Evolutionary conservation across 2,888 invertebrate species (phyloP).

Genomic region (Diaphora mendica): DNA sequence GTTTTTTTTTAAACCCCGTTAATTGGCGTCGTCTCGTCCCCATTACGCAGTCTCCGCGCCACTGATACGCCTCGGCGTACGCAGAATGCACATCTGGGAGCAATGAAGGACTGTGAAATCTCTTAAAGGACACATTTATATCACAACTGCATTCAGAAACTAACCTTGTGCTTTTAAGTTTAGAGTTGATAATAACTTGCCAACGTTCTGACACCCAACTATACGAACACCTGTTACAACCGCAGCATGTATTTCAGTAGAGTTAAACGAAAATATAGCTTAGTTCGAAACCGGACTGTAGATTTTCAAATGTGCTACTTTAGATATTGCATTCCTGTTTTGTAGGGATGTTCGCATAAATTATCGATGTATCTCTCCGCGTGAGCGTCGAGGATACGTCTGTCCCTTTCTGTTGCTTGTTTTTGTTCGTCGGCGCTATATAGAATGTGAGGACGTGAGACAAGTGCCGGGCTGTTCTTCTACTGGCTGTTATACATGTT

Average conservation of each 20-base stretch:
- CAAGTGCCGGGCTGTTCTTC: conserved; percentile 70
- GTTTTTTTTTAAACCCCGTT: conserved; percentile 67
- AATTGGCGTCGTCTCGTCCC: conserved; percentile 77
- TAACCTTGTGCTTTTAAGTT: rapidly evolving
- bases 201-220: conserved; percentile 61
- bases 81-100: conserved; percentile 85
- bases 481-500: conserved; percentile 60
- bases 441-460: conserved; percentile 71
- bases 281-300: conserved; percentile 35
- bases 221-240: conserved; percentile 85
- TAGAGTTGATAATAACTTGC: conserved; percentile 43
- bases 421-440: conserved; percentile 74
- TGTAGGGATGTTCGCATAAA: conserved; percentile 85
- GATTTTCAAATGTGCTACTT: conserved; percentile 38
- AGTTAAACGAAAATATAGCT: conserved; percentile 48
- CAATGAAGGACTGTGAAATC: conserved; percentile 65
- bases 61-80: conserved; percentile 77
- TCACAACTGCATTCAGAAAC: conserved; percentile 29
- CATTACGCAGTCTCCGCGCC: conserved; percentile 72
- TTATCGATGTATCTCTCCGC: conserved; percentile 83
- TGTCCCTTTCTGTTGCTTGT: conserved; percentile 80
- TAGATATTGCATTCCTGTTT: conserved; percentile 76
- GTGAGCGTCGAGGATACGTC: conserved; percentile 68
- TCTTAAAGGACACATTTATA: conserved; percentile 49
- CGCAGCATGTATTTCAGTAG: conserved; percentile 70